These are phyloP conservation scores for Threskiornis aethiopicus DNA, from an alignment of 2,797 vertebrate genomes.

Conservation along the genomic window DNA sequence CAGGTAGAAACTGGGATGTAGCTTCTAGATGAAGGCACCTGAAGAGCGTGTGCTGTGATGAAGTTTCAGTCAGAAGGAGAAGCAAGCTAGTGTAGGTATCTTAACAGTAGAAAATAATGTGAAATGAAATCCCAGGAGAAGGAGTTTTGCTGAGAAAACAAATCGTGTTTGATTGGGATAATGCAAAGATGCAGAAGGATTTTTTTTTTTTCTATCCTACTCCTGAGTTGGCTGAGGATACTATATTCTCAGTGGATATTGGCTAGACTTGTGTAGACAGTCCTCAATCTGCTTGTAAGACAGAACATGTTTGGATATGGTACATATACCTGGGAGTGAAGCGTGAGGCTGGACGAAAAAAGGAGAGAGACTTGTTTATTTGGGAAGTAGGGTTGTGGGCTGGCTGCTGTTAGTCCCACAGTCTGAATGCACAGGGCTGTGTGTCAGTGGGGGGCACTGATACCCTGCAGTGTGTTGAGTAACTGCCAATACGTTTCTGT, in stretches of 20 bases:
- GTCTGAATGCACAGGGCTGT: constrained; percentile 79
- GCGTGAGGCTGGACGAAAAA: not conserved
- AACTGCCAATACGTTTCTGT: constrained; percentile 68
- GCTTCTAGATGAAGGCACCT: constrained; percentile 1
- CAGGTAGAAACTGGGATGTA: constrained; percentile 32
- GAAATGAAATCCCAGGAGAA: constrained; percentile 34
- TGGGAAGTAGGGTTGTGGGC: constrained; percentile 51
- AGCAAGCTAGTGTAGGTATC: constrained; percentile 20
- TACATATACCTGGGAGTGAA: not conserved
- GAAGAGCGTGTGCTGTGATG: not conserved
- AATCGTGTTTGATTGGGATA: not conserved
- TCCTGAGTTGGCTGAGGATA: not conserved
- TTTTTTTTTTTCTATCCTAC: not conserved
- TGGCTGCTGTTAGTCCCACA: constrained; percentile 71
- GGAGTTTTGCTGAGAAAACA: not conserved
- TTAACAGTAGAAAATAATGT: constrained; percentile 12
- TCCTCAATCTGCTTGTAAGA: not conserved
- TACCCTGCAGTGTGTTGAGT: constrained; percentile 58
- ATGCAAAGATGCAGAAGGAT: not conserved
- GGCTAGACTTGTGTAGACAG: not conserved
- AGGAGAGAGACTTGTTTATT: not conserved
- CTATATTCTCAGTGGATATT: not conserved
- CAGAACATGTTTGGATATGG: not conserved
- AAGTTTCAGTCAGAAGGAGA: constrained; percentile 10
- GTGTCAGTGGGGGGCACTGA: constrained; percentile 53